Percentiles rank a stretch among this genome's conserved stretches.
phyloP scores from a whole-genome alignment of 2,113 vertebrate species.

The Hoplias malabaricus region DNA sequence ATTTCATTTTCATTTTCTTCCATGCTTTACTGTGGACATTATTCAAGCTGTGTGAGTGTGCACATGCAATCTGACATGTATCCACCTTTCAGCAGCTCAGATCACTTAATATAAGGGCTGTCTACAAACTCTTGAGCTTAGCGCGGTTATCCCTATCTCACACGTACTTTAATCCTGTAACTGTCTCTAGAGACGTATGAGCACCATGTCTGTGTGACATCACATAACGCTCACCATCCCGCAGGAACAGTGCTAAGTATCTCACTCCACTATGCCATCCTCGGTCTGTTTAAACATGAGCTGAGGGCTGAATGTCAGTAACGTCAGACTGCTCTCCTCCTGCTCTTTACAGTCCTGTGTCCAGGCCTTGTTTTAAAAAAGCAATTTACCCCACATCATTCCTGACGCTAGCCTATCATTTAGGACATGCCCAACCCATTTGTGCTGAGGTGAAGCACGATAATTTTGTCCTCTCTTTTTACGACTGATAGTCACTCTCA shows the following conservation, averaged over 20 bases:
- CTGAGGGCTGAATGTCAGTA: neutral
- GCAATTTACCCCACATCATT: constrained; percentile 10
- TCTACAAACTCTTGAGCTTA: too few relatives aligned
- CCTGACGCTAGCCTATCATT: neutral
- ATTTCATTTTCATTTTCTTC: too few relatives aligned
- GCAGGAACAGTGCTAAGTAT: neutral
- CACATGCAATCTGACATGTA: too few relatives aligned
- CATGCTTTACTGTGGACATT: too few relatives aligned
- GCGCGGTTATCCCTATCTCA: neutral
- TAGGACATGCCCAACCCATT: neutral
- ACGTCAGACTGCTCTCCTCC: neutral
- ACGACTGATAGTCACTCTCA: neutral
- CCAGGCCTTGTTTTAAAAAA: neutral
- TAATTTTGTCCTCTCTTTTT: neutral
- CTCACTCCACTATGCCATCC: neutral
- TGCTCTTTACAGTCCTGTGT: neutral
- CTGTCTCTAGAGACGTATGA: neutral
- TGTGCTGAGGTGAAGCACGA: neutral
- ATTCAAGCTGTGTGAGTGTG: too few relatives aligned
- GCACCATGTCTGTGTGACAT: neutral
- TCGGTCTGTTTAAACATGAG: neutral
- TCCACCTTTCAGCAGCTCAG: too few relatives aligned
- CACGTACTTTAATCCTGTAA: neutral
- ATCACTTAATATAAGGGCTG: too few relatives aligned
- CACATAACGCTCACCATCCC: neutral